Percentiles rank a stretch among this genome's conserved stretches.
Evolutionary conservation across 2,888 invertebrate species (phyloP).

Genomic region (Dioctria linearis): DNA sequence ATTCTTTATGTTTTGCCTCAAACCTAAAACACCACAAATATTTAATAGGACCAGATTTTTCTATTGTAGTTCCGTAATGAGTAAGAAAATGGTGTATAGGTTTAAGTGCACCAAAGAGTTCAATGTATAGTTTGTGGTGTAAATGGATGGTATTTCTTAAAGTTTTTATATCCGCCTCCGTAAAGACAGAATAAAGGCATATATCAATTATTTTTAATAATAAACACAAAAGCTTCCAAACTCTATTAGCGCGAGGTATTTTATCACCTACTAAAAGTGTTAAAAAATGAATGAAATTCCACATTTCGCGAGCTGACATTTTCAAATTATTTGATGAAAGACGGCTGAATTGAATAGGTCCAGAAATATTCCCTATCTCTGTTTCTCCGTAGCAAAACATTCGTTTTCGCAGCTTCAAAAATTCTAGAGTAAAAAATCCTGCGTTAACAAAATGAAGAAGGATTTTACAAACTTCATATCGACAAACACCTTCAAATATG

Average conservation of each 20-base stretch:
- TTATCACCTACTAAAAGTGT: slow-evolving; percentile 59
- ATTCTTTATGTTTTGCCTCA: slow-evolving; percentile 28
- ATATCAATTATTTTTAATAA: slow-evolving; percentile 55
- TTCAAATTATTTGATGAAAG: slow-evolving; percentile 58
- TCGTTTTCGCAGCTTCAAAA: slow-evolving; percentile 56
- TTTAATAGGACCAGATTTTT: slow-evolving; percentile 34
- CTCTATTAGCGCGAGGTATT: slow-evolving; percentile 55
- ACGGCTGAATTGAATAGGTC: slow-evolving; percentile 40
- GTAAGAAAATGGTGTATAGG: slow-evolving; percentile 57
- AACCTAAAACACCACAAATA: slow-evolving; percentile 46
- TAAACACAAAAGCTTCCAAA: slow-evolving; percentile 55
- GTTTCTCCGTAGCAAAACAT: slow-evolving; percentile 58
- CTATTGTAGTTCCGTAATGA: no score
- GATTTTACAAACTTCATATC: slow-evolving; percentile 59
- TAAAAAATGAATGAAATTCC: slow-evolving; percentile 57
- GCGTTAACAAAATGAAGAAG: slow-evolving; percentile 56
- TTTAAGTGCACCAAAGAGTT: slow-evolving; percentile 56
- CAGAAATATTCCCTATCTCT: slow-evolving; percentile 52
- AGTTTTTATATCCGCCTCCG: slow-evolving; percentile 39
- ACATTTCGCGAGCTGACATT: slow-evolving; percentile 60
- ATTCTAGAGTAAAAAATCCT: slow-evolving; percentile 56
- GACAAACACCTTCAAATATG: slow-evolving; percentile 58
- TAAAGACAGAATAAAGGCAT: slow-evolving; percentile 49
- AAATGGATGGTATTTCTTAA: slow-evolving; percentile 53
- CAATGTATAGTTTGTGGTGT: slow-evolving; percentile 54